These are phyloP conservation scores for Amphilophus citrinellus DNA, from an alignment of 2,113 vertebrate genomes.

Conservation along the genomic window DNA sequence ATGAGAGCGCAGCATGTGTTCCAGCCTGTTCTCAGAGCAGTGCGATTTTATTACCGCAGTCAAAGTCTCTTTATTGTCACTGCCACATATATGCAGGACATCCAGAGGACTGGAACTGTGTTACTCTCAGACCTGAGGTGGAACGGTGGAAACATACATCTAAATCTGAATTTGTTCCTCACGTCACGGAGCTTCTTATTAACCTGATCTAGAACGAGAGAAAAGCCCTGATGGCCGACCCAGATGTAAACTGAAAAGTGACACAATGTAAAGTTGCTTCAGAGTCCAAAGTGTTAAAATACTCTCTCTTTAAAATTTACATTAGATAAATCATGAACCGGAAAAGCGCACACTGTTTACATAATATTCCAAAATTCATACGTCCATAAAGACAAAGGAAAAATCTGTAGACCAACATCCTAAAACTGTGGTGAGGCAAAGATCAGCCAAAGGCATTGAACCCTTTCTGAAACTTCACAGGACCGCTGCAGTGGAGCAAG, in stretches of 20 bases:
- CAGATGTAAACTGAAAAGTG: not conserved
- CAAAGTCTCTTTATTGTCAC: too few species aligned
- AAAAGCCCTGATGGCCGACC: not conserved
- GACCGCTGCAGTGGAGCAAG: not conserved
- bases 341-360: not conserved
- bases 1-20: not conserved
- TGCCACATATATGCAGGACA: too few species aligned
- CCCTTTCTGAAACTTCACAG: not conserved
- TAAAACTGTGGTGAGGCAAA: constrained; percentile 2
- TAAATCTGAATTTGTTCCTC: too few species aligned
- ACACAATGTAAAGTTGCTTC: not conserved
- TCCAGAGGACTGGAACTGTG: too few species aligned
- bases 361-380: not conserved
- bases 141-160: too few species aligned
- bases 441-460: not conserved
- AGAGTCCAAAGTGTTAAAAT: not conserved
- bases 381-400: not conserved
- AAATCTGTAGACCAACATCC: not conserved
- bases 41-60: not conserved
- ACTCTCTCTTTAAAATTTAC: not conserved
- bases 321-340: not conserved
- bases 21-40: not conserved
- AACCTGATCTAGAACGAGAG: not conserved
- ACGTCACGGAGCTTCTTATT: not conserved
- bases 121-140: too few species aligned